These are phyloP conservation scores for Scrobipalpa costella DNA, from an alignment of 2,888 invertebrate genomes.

Conservation along the genomic window DNA sequence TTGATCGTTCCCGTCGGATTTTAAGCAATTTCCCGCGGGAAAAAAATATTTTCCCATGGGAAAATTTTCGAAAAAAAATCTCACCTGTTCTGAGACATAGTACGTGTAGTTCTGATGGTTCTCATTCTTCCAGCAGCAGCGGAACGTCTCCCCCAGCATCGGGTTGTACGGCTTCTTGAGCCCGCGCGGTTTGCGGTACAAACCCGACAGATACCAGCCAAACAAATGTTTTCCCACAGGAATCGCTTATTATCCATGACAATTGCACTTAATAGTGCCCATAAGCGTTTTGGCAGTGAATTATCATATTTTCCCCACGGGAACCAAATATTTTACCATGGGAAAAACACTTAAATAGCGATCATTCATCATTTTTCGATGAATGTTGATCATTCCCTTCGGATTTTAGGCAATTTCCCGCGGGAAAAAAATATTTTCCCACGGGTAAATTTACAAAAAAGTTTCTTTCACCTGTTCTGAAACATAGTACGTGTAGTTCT, in stretches of 20 bases:
- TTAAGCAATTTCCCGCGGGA: too few relatives aligned
- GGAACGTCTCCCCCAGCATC: constrained; percentile 94
- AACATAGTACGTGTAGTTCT: constrained; percentile 93
- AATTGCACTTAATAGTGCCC: too few relatives aligned
- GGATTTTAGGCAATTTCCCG: too few relatives aligned
- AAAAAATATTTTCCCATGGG: not conserved
- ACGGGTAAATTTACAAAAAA: not conserved
- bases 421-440: not conserved
- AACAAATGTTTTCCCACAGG: too few relatives aligned
- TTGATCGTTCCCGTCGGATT: too few relatives aligned
- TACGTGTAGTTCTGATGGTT: constrained; percentile 90
- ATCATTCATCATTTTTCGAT: too few relatives aligned
- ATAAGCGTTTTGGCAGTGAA: too few relatives aligned
- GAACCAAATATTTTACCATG: too few relatives aligned
- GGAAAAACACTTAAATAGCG: too few relatives aligned
- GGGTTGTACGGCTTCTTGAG: constrained; percentile 98
- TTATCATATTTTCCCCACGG: too few relatives aligned
- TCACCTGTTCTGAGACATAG: constrained; percentile 95
- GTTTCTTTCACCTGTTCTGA: constrained; percentile 89
- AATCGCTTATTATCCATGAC: too few relatives aligned
- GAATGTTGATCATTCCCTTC: too few relatives aligned
- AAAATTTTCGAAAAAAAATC: not conserved
- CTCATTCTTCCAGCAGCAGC: constrained; percentile 94
- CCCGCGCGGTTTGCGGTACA: constrained; percentile 96
- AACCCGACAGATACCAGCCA: constrained; percentile 97